phyloP scores from a whole-genome alignment of 2,888 invertebrate genomes.

The Xestia xanthographa region DNA sequence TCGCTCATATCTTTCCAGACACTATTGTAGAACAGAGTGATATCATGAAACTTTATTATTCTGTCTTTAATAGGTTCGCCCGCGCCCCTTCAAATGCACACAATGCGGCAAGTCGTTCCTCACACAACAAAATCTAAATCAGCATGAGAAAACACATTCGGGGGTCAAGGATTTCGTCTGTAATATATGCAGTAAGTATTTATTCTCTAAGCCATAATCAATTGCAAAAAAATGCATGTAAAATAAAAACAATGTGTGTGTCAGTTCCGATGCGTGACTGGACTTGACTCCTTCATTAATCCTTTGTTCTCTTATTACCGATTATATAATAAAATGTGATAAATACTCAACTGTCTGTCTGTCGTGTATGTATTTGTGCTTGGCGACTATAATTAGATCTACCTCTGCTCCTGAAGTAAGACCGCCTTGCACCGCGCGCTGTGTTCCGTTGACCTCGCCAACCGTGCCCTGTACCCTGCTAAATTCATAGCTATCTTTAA shows the following conservation, averaged over 20 bases:
- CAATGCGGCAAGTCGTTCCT: slow-evolving; percentile 94
- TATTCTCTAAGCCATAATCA: no score
- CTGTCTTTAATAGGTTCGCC: slow-evolving; percentile 85
- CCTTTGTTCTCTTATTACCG: no score
- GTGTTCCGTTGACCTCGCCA: no score
- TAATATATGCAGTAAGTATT: slow-evolving; percentile 91
- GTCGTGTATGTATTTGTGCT: no score
- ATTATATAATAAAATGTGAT: no score
- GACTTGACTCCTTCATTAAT: neutral
- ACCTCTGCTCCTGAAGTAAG: no score
- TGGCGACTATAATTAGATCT: no score
- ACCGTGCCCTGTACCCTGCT: no score
- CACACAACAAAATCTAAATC: slow-evolving; percentile 94
- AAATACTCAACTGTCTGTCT: no score
- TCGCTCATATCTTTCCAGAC: neutral
- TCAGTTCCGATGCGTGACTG: neutral
- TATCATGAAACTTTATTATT: neutral
- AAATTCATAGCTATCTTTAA: no score
- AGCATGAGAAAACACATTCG: slow-evolving; percentile 94
- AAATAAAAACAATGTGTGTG: neutral
- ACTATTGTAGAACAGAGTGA: neutral
- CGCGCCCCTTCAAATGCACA: slow-evolving; percentile 92
- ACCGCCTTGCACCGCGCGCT: no score
- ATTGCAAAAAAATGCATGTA: neutral
- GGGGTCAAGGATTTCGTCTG: slow-evolving; percentile 93